Base-by-base conservation (phyloP, 2,888 invertebrate species). In the Drosophila fulvimacula region DNA sequence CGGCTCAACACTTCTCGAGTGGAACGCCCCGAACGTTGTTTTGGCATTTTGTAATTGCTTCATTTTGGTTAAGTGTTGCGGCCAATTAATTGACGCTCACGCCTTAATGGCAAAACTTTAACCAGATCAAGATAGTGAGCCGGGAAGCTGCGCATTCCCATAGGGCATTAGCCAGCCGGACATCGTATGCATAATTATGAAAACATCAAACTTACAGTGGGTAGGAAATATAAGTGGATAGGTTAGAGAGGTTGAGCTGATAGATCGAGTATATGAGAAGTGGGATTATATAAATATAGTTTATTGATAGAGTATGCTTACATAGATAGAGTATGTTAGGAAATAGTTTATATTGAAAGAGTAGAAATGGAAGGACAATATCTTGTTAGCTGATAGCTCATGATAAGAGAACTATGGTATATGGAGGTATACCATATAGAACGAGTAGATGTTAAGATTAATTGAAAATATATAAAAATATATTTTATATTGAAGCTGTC, bases 31-130 rank as follows among this genome's bases (percentile, higher is more conserved):
- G 61, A 32, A 51, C 61, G 63, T 34, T 61, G 39, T 48, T 82
- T 72, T 81, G 60, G 66, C 76, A 71, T 81, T 81, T 87, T 58
- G 77, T 85, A 82, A 88, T 85, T 82, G 85, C 85, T 88, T 73
- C 52, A 77, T 85, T 82, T 81, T 56, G 59, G 41, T 44, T 42
- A 67, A 68, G 64, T 69, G 66, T 63, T 65, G 59, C 51, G 39
- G 36, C 59, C 73, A 79, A 70, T 82, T 87, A 82, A 76, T 69
- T 78, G 71, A 32, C 61, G 65, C 56, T 77, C 75, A 69, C 74
- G 66, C 53, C 56, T 67, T 70, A 69, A 67, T 82, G 69, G 49
- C 60, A 62, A 52, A 52, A 83, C 67, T 51, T 64, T 69, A 70
- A 68, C 55, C 74, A 69, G 66, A 81, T 86, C 56, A 64, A 52